phyloP scores from a whole-genome alignment of 2,888 invertebrate genomes.

The Schrankia costaestrigalis region DNA sequence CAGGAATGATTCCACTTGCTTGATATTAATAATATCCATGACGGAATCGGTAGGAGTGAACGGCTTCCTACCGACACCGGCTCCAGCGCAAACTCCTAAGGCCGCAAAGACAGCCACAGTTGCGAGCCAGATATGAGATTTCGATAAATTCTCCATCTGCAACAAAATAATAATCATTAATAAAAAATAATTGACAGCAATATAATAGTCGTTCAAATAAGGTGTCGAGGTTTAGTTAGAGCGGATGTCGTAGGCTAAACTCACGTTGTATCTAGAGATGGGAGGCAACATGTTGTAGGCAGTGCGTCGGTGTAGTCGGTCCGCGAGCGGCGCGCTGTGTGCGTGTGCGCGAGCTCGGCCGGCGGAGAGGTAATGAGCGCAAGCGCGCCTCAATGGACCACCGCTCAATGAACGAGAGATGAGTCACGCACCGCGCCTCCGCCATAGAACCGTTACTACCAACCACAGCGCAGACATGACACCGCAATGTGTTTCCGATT shows the following conservation, averaged over 20 bases:
- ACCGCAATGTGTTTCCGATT: constrained; percentile 57
- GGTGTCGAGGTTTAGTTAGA: constrained; percentile 42
- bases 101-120: constrained; percentile 63
- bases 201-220: constrained; percentile 29
- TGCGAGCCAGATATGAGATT: constrained; percentile 66
- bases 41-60: constrained; percentile 79
- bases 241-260: constrained; percentile 73
- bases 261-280: constrained; percentile 69
- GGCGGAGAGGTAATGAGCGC: constrained; percentile 77
- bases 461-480: constrained; percentile 55
- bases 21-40: constrained; percentile 82
- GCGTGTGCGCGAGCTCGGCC: constrained; percentile 78
- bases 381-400: constrained; percentile 75
- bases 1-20: constrained; percentile 79
- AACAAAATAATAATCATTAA: constrained; percentile 42
- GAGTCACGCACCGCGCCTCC: constrained; percentile 76
- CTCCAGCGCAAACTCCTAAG: constrained; percentile 57
- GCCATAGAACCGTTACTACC: constrained; percentile 67
- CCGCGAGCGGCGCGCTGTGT: constrained; percentile 69
- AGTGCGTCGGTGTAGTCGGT: constrained; percentile 62
- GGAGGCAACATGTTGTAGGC: constrained; percentile 65
- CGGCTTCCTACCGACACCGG: constrained; percentile 65
- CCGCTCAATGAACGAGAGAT: constrained; percentile 65
- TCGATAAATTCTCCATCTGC: constrained; percentile 70
- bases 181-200: constrained; percentile 25